phyloP scores from a whole-genome alignment of 2,113 vertebrate genomes.

The Nycticorax nycticorax region DNA sequence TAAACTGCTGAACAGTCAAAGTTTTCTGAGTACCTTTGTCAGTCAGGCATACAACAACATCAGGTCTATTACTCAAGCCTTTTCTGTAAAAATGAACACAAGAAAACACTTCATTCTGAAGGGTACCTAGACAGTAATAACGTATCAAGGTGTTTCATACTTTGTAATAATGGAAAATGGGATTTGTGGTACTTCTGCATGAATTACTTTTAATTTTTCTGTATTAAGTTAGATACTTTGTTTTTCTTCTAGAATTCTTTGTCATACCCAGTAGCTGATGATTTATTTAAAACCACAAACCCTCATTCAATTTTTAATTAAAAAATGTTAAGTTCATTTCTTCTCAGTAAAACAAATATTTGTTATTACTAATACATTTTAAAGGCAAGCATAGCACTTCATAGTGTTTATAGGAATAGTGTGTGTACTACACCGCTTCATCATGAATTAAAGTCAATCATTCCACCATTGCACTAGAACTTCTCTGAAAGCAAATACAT shows the following conservation, averaged over 20 bases:
- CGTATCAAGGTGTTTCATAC: background rate
- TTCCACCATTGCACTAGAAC: background rate
- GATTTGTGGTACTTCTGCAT: background rate
- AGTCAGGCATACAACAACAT: background rate
- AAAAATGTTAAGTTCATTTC: conserved; percentile 42
- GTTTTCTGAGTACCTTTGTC: background rate
- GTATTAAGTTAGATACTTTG: conserved; percentile 2
- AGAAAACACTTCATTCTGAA: background rate
- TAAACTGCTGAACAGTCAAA: background rate
- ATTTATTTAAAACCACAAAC: conserved; percentile 51
- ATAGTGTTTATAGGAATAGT: background rate
- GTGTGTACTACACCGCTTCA: background rate
- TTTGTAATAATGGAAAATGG: background rate
- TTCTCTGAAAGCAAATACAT: conserved; percentile 15
- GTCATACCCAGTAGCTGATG: background rate
- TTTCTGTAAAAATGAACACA: background rate
- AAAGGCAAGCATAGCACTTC: background rate
- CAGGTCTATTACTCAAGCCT: background rate
- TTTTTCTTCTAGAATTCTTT: background rate
- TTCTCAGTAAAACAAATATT: conserved; percentile 58
- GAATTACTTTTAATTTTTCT: conserved; percentile 24
- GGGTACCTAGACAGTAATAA: background rate
- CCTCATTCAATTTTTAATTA: conserved; percentile 51
- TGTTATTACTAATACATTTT: conserved; percentile 44
- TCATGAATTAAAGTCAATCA: background rate